Conservation (phyloP, 92 coral and sea anemone genomes). For the Epizoanthus illoricatus region DNA sequence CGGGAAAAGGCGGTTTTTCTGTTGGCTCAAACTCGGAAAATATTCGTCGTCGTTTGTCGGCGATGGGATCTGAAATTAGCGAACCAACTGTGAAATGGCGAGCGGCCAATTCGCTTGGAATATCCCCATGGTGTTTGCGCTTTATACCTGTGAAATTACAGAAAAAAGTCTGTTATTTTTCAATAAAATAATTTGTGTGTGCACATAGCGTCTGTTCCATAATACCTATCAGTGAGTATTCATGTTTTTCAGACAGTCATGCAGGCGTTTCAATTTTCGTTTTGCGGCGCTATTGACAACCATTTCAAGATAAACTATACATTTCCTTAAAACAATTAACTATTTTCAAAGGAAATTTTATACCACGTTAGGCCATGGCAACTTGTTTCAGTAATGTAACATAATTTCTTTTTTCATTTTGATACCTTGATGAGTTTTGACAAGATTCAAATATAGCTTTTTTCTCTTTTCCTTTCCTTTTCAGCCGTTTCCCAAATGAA, state of each 20-base stretch:
- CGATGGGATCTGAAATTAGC: conserved; percentile 54
- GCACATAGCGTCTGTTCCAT: background rate
- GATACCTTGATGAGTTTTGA: conserved; percentile 26
- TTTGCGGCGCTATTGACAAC: conserved; percentile 19
- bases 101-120: conserved; percentile 42
- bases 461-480: background rate
- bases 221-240: background rate
- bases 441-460: background rate
- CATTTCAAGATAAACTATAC: conserved; percentile 2
- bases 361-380: conserved; percentile 24
- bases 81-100: conserved; percentile 56
- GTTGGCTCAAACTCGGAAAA: conserved; percentile 73
- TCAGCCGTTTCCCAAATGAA: background rate
- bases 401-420: conserved; percentile 13
- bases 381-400: conserved; percentile 21
- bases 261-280: conserved; percentile 8
- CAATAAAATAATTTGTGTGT: conserved; percentile 5
- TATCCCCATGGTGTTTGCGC: conserved; percentile 59
- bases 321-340: conserved; percentile 23
- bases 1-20: conserved; percentile 62
- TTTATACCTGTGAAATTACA: conserved; percentile 56
- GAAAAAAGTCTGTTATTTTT: conserved; percentile 12
- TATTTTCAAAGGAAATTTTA: conserved; percentile 17
- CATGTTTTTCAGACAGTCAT: background rate
- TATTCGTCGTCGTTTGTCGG: conserved; percentile 71